Percentiles rank a stretch among this genome's conserved stretches.
Evolutionary conservation across 2,797 vertebrate genomes (phyloP).

Genomic region (Darevskia mixta): DNA sequence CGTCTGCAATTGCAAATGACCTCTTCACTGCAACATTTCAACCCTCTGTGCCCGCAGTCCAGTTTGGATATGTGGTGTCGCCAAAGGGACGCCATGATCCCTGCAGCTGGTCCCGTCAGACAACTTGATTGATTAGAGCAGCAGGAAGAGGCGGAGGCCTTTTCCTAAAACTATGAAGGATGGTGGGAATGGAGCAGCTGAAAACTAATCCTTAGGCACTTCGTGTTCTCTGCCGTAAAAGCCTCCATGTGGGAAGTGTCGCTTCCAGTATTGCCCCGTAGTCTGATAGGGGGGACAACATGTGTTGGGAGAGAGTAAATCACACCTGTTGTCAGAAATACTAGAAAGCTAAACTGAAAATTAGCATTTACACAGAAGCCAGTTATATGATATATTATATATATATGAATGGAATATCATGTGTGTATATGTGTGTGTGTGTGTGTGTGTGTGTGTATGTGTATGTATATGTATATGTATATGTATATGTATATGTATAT

Average conservation of each 20-base stretch:
- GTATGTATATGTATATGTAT: too few relatives aligned
- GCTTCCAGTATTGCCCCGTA: background rate
- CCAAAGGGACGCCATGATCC: background rate
- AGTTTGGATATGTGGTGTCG: background rate
- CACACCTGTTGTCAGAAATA: background rate
- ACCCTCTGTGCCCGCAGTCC: background rate
- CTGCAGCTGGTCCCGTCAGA: conserved; percentile 19
- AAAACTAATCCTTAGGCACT: conserved; percentile 15
- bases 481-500: too few relatives aligned
- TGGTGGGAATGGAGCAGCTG: background rate
- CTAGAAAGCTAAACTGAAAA: background rate
- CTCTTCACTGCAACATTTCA: background rate
- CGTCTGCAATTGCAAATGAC: background rate
- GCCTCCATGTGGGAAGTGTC: background rate
- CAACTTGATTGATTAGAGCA: conserved; percentile 7
- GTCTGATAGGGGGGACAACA: background rate
- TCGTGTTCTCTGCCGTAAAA: background rate
- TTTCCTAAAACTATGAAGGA: background rate
- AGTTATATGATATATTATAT: background rate
- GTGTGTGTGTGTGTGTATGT: too few relatives aligned
- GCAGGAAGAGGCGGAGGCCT: background rate
- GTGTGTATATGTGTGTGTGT: too few relatives aligned
- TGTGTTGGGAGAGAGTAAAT: background rate
- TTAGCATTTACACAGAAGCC: background rate
- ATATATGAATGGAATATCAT: too few relatives aligned